Conservation (phyloP, 2,888 invertebrate species). For the Helleia helle region DNA sequence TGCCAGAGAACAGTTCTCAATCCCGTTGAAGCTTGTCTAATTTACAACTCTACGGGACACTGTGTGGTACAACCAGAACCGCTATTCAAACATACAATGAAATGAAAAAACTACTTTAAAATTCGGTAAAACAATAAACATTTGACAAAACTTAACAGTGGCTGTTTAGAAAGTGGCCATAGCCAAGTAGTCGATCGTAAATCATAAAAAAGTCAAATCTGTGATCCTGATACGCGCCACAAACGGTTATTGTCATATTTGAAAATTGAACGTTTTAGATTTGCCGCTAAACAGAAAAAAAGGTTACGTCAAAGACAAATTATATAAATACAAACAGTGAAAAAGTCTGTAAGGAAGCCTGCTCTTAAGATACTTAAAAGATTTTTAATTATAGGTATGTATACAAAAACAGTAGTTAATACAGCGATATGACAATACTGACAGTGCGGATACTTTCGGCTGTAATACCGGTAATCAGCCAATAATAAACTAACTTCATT, state of each 20-base stretch:
- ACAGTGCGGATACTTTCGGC: no score
- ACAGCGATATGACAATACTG: no score
- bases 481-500: no score
- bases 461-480: no score
- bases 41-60: constrained; percentile 57
- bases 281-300: neutral
- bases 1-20: constrained; percentile 39
- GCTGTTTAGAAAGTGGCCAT: constrained; percentile 38
- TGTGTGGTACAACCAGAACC: constrained; percentile 44
- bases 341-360: no score
- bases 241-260: no score
- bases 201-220: constrained; percentile 26
- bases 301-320: no score
- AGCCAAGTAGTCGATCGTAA: constrained; percentile 44
- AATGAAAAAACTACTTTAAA: constrained; percentile 27
- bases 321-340: no score
- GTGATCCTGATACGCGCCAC: no score
- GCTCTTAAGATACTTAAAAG: no score
- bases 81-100: constrained; percentile 27
- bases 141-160: constrained; percentile 52
- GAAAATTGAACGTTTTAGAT: neutral
- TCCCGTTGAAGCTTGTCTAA: constrained; percentile 58
- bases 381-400: no score
- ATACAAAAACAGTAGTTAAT: no score
- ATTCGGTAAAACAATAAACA: constrained; percentile 46